Base-by-base conservation (phyloP, 1,140 invertebrate species). In the Drosophila lowei region DNA sequence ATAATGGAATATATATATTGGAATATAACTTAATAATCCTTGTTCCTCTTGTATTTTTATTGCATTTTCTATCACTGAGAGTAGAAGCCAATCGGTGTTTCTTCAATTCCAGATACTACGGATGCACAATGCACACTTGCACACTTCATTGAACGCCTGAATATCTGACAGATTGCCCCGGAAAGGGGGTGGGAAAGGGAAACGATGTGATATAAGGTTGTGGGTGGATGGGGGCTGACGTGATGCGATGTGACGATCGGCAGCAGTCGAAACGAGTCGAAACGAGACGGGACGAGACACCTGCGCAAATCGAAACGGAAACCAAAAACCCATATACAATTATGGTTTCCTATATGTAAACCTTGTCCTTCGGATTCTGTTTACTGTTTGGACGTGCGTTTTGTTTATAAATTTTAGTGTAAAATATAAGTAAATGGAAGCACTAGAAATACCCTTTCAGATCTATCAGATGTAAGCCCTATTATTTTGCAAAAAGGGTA, bases 251-350 rank as follows among this genome's bases (percentile, higher is more conserved):
- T 67, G 64, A 67, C 61, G 58, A 18, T 44, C 30, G 49, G 55
- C 48, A 34, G 61, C 15, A 49, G 62, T 56, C 42, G 50, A 49
- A 42, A 68, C 65, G 30, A 34, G 9, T 3, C 49, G 50, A 49
- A 18, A 18, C 18, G 18, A 18, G 18, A 18, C 18, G 18, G 18
- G 48, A 68, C 65, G 34, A 38, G 34, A 38, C 65, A 68, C 65
- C 65, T 68, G 65, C 65, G 63, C 56, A 64, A 48, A 38, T 38
- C 34, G 11, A 38, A 56, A 56, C 50, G n/a, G 34, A 68, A 68
- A 68, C 65, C 63, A 52, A 67, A 68, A 68, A 34, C 50, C 65
- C 65, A 67, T 67, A 68, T 68, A 25, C 56, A 68, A 56, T 68
- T 56, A 67, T 68, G 43, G 65, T 48, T 68, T 38, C 34, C 65